A percentile compares a stretch with the other conserved stretches of the same genome.
phyloP scores from a whole-genome alignment of 64 coral and sea anemone genomes.

The Stylophora pistillata region DNA sequence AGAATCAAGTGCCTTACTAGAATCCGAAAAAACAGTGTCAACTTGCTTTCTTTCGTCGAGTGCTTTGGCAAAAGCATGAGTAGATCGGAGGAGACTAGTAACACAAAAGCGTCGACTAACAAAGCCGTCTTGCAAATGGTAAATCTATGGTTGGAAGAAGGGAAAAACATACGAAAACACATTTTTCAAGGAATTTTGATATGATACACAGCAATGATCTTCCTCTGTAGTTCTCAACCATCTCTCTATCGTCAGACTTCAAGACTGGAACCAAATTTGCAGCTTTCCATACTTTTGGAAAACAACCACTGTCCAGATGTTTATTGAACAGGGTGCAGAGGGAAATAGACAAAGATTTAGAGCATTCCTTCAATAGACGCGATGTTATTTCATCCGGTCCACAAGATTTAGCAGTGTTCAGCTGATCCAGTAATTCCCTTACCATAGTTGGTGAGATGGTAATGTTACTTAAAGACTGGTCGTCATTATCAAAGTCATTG shows the following conservation, averaged over 20 bases:
- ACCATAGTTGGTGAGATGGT: slow-evolving; percentile 38
- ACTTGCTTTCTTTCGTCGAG: slow-evolving; percentile 27
- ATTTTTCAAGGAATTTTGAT: slow-evolving; percentile 43
- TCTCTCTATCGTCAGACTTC: slow-evolving; percentile 48
- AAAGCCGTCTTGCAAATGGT: slow-evolving; percentile 26
- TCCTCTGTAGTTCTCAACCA: slow-evolving; percentile 14
- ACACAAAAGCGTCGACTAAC: slow-evolving; percentile 36
- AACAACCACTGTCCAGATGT: slow-evolving; percentile 25
- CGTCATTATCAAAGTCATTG: slow-evolving; percentile 46
- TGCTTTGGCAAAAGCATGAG: slow-evolving; percentile 29
- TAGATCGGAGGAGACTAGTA: slow-evolving; percentile 38
- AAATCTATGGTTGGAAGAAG: slow-evolving; percentile 26
- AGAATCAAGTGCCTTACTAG: slow-evolving; percentile 9
- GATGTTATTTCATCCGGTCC: slow-evolving; percentile 28
- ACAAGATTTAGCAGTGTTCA: slow-evolving; percentile 34
- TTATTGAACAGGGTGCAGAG: slow-evolving; percentile 39
- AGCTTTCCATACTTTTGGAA: slow-evolving; percentile 49
- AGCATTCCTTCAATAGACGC: slow-evolving; percentile 56
- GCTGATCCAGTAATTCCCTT: slow-evolving; percentile 39
- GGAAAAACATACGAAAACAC: slow-evolving; percentile 25
- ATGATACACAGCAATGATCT: neutral
- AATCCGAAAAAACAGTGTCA: no score
- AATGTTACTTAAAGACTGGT: slow-evolving; percentile 49
- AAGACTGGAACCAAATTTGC: slow-evolving; percentile 54
- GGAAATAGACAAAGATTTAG: slow-evolving; percentile 34